Evolutionary conservation across 1,140 invertebrate genomes (phyloP), one percentile per base, ranked within the genome.

Genomic region (Artemia franciscana): DNA sequence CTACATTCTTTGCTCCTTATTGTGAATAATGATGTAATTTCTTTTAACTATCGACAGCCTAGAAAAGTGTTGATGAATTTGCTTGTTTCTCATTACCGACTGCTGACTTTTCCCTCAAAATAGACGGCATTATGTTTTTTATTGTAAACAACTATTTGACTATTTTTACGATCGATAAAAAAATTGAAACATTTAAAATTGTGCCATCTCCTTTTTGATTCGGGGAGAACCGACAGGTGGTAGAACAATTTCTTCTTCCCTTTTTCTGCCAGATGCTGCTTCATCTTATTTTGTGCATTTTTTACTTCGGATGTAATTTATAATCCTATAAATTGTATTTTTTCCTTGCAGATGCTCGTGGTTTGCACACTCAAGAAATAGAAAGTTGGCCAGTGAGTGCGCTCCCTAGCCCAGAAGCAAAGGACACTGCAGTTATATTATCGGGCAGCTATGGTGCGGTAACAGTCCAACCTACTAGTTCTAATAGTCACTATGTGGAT

Each of bases 341-440:
- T n/a, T n/a, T 65, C 30, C 64, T 73, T 69, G 51, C 66, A 77
- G 78, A 79, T 71, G 80, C 82, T 66, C 76, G 83, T 71, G 83
- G 83, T 39, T 71, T 83, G 28, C 81, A 83, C 39, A 84, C 82
- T n/a, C 80, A 82, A 30, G 82, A 83, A 69, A 18, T 12, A 15
- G 39, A 51, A 12, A 51, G 39, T 18, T 18, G 12, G 39, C 12
- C 21, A 51, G 21, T 51, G 39, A 51, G 39, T 18, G 39, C 21
- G 12, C 39, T 51, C 3, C 39, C 39, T 51, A 51, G 39, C 3
- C 39, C 39, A 15, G 39, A 51, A 51, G 39, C 2, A 51, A 51
- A 51, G 39, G 39, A 51, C 39, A 51, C 39, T 15, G 39, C 39
- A 12, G 39, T 51, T 18, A 51, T 51, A 18, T 3, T 51, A 3